Percentiles rank a stretch among this genome's conserved stretches.
phyloP scores from a whole-genome alignment of 2,113 vertebrate species.

The Salminus brasiliensis region DNA sequence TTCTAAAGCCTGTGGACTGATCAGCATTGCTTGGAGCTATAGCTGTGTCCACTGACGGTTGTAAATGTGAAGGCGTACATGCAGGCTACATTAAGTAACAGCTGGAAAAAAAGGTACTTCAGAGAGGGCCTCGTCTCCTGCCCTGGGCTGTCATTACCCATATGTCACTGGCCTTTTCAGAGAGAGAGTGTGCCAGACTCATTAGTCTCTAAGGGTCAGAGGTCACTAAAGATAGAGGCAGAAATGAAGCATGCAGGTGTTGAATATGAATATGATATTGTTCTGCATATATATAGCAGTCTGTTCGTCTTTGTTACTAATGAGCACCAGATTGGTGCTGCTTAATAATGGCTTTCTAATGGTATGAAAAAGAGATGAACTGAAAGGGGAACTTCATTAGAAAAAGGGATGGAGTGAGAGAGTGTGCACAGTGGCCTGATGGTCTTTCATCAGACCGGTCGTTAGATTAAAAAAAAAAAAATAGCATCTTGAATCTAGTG shows the following conservation, averaged over 20 bases:
- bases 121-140: background rate
- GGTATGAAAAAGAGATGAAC: background rate
- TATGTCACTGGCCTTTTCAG: slow-evolving; percentile 4
- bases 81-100: slow-evolving; percentile 23
- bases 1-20: background rate
- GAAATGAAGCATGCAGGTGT: slow-evolving; percentile 32
- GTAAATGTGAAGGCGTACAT: background rate
- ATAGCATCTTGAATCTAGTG: background rate
- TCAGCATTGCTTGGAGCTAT: background rate
- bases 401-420: background rate
- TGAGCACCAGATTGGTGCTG: slow-evolving; percentile 2
- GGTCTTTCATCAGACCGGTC: background rate
- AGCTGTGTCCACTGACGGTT: background rate
- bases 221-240: slow-evolving; percentile 21
- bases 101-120: slow-evolving; percentile 25
- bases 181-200: slow-evolving; percentile 3
- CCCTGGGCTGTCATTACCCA: slow-evolving; percentile 29
- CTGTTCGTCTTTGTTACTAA: slow-evolving; percentile 8
- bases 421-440: background rate
- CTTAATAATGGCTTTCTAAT: slow-evolving; percentile 1
- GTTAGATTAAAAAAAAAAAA: background rate
- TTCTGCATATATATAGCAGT: background rate
- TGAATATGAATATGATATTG: slow-evolving; percentile 6
- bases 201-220: slow-evolving; percentile 19
- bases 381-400: background rate